Conservation (phyloP, 2,113 vertebrate species). For the Tilapia sparmanii region DNA sequence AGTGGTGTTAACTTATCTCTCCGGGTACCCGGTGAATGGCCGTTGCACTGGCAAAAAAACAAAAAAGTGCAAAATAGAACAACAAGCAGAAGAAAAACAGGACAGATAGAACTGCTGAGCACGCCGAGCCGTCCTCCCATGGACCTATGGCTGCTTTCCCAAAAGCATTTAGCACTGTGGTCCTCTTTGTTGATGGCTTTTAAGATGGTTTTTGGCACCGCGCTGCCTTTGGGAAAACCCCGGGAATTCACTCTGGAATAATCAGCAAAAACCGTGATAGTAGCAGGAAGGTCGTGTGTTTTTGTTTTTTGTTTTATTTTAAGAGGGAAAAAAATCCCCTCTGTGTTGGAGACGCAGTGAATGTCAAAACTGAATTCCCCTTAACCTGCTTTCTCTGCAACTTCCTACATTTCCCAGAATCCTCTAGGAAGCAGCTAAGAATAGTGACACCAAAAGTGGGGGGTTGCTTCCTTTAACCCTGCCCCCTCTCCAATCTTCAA, state of each 20-base stretch:
- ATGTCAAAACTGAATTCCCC: not conserved
- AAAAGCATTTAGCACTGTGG: slow-evolving; percentile 26
- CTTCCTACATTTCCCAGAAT: slow-evolving; percentile 30
- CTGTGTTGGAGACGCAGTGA: not conserved
- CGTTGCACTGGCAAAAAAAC: not conserved
- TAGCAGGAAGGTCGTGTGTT: slow-evolving; percentile 19
- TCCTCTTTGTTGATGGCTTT: slow-evolving; percentile 40
- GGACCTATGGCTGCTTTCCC: slow-evolving; percentile 50
- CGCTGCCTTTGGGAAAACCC: slow-evolving; percentile 36
- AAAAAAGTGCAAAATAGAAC: slow-evolving; percentile 18
- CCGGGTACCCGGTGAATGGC: slow-evolving; percentile 9
- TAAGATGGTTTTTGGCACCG: slow-evolving; percentile 52
- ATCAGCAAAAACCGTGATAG: slow-evolving; percentile 1
- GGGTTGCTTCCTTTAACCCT: not conserved
- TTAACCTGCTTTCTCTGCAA: not conserved
- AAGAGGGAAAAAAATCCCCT: not conserved
- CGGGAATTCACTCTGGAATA: not conserved
- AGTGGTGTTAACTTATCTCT: slow-evolving; percentile 36
- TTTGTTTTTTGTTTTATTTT: not conserved
- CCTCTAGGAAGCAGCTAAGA: slow-evolving; percentile 8
- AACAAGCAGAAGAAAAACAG: slow-evolving; percentile 6
- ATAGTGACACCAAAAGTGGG: not conserved
- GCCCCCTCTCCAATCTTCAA: not conserved
- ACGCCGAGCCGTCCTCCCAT: not conserved
- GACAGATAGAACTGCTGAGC: not conserved